Conservation (phyloP, 1,140 invertebrate species). For the Octopus sinensis region DNA sequence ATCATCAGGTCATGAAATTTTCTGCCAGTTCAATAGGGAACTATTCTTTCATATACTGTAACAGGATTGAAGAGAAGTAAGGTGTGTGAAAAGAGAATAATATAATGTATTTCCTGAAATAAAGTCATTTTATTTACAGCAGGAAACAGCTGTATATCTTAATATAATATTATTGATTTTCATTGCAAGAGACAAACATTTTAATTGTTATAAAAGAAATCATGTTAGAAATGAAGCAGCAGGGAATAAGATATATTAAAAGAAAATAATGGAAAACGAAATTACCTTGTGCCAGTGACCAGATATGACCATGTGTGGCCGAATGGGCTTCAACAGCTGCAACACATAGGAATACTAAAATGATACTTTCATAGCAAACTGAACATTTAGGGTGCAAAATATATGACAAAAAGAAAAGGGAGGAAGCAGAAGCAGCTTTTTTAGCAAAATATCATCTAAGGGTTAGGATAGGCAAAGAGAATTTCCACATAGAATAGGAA, state of each 20-base stretch:
- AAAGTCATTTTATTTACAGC: no score
- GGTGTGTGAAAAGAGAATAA: no score
- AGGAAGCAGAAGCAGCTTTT: slow-evolving; percentile 1
- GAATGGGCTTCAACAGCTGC: slow-evolving; percentile 55
- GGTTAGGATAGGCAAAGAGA: no score
- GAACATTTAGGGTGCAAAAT: background rate
- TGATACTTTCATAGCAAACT: slow-evolving; percentile 4
- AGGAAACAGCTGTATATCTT: background rate
- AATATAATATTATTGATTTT: background rate
- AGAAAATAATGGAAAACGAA: background rate
- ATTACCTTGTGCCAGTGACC: slow-evolving; percentile 74
- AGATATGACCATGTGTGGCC: slow-evolving; percentile 78
- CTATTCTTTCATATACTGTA: no score
- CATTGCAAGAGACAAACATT: background rate
- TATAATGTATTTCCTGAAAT: no score
- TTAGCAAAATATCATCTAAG: no score
- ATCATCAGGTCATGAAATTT: no score
- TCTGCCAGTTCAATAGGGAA: no score
- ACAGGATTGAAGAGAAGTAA: no score
- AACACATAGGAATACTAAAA: slow-evolving; percentile 24
- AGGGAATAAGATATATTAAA: slow-evolving; percentile 2
- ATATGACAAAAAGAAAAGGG: slow-evolving; percentile 9
- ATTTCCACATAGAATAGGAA: no score
- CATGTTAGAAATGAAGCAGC: background rate
- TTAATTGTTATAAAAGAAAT: background rate